Evolutionary conservation across 1,140 invertebrate genomes (phyloP), one percentile per base, ranked within the genome.

Genomic region (Apis dorsata): DNA sequence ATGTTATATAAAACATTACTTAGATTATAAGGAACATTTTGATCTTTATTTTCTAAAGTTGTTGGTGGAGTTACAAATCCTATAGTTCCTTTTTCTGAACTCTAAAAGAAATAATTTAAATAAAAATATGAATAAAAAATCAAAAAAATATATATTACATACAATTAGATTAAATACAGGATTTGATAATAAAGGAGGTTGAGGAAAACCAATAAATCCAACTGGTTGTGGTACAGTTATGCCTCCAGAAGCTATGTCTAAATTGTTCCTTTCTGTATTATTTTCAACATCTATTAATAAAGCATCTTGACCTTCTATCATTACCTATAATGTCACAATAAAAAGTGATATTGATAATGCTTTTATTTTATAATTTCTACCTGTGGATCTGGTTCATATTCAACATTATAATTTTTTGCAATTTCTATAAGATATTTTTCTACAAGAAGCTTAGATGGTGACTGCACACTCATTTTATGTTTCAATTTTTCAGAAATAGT

Each of bases 351-450:
- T 60, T 24, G 17, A 17, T 65, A 34, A 8, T 17, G 5, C 10
- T 49, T 4, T n/a, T n/a, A 3, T 53, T 53, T 60, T 9, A 76
- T 28, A 34, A 51, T 63, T 49, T 53, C 24, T 60, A 82, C 80
- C 94, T 97, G 96, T 86, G 97, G 97, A 96, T 99, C 98, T 24
- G 99, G 98, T 86, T 97, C 97, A 93, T 99, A 99, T 69, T 96
- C 95, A 69, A 99, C 96, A 93, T 98, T 97, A 90, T 98, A 99
- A 92, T 97, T 98, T 91, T 98, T 99, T 9, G 99, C 98, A 88
- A 99, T 99, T 94, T 99, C 99, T 89, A 98, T 97, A 34, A 98
- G 93, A 94, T 99, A 99, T 90, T 98, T 98, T 93, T 99, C 99
- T 68, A 99, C 97, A 15, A 99, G 94, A 77, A 99, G 94, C 92